Percentiles rank a stretch among this genome's conserved stretches.
These are phyloP conservation scores for Abrostola triplasia DNA, from an alignment of 2,888 invertebrate species.

Conservation along the genomic window DNA sequence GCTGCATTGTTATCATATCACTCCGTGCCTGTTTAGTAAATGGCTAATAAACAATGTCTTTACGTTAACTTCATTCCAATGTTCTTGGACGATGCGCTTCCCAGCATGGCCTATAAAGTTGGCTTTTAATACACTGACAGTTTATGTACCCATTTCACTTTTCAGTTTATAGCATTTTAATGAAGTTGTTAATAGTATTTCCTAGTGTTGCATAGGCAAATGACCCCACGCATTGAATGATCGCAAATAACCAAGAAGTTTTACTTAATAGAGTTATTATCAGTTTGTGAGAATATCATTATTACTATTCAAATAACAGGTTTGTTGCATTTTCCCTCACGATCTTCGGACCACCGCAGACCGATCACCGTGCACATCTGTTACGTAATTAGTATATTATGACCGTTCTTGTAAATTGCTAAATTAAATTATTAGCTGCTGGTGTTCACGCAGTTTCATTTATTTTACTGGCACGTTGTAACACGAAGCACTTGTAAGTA, in stretches of 20 bases:
- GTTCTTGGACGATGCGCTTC: too few species aligned
- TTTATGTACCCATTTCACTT: too few species aligned
- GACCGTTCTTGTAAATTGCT: conserved; percentile 55
- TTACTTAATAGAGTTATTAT: conserved; percentile 56
- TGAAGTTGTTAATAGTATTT: too few species aligned
- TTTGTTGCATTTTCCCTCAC: conserved; percentile 54
- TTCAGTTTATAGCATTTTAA: too few species aligned
- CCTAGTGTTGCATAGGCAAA: not conserved
- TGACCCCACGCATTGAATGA: conserved; percentile 30
- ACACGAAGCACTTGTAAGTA: conserved; percentile 8
- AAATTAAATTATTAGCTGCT: conserved; percentile 51
- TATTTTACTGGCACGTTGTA: conserved; percentile 20
- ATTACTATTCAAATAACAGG: conserved; percentile 52
- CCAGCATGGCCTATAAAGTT: too few species aligned
- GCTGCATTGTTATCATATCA: too few species aligned
- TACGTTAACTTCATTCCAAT: too few species aligned
- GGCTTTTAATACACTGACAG: too few species aligned
- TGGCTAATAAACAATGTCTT: too few species aligned
- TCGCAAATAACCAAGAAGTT: conserved; percentile 21
- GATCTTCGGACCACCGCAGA: conserved; percentile 54
- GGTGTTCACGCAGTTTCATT: conserved; percentile 8
- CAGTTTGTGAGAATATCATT: conserved; percentile 25
- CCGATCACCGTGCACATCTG: conserved; percentile 46
- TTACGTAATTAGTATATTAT: conserved; percentile 53
- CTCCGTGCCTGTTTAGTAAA: too few species aligned